phyloP scores from a whole-genome alignment of 2,888 invertebrate genomes.

The Herminia tarsipennalis region DNA sequence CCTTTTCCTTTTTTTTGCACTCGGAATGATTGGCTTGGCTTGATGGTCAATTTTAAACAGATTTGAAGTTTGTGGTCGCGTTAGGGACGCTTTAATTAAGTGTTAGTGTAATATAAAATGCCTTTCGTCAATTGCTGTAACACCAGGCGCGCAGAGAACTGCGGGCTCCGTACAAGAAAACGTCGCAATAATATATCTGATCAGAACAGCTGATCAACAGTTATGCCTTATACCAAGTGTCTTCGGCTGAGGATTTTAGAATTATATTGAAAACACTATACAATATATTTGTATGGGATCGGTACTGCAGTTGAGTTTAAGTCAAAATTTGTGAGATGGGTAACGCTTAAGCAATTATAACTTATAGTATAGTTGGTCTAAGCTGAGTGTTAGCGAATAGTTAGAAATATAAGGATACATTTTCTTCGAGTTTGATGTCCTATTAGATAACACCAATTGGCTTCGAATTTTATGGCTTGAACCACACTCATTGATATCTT shows the following conservation, averaged over 20 bases:
- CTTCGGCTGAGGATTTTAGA: conserved; percentile 46
- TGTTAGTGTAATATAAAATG: conserved; percentile 48
- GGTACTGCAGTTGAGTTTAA: conserved; percentile 22
- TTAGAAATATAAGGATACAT: conserved; percentile 37
- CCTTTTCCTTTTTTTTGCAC: conserved; percentile 50
- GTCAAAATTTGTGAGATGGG: conserved; percentile 30
- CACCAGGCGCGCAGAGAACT: conserved; percentile 11
- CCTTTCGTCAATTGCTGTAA: conserved; percentile 47
- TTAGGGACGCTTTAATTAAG: conserved; percentile 51
- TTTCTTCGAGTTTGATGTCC: no score
- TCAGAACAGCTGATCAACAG: conserved; percentile 30
- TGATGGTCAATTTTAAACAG: not conserved
- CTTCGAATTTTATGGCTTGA: no score
- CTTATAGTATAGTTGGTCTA: conserved; percentile 12
- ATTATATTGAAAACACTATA: conserved; percentile 34
- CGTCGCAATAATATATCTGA: conserved; percentile 25
- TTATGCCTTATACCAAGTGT: conserved; percentile 56
- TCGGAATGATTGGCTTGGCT: conserved; percentile 8
- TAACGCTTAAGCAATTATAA: conserved; percentile 19
- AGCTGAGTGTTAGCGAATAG: conserved; percentile 18
- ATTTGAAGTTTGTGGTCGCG: conserved; percentile 18
- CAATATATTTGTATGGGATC: conserved; percentile 20
- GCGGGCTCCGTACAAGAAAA: conserved; percentile 15
- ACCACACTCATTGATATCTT: no score
- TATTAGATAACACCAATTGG: no score